phyloP scores from a whole-genome alignment of 2,888 invertebrate species.

The Clusia tigrina region DNA sequence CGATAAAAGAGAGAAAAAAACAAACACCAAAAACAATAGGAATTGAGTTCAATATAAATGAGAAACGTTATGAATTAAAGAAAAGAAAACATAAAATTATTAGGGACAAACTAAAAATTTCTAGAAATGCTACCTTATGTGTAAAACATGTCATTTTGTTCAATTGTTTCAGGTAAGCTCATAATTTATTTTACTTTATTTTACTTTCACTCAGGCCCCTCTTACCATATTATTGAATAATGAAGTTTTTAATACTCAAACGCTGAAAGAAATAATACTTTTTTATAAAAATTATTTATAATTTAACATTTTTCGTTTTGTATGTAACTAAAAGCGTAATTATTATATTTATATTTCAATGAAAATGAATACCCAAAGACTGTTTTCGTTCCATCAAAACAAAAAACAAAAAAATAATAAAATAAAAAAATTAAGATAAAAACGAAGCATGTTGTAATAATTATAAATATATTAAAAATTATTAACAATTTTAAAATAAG shows the following conservation, averaged over 20 bases:
- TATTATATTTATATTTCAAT: constrained; percentile 33
- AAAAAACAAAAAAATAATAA: constrained; percentile 33
- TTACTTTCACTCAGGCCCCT: not conserved
- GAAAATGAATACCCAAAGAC: constrained; percentile 65
- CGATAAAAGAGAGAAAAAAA: not conserved
- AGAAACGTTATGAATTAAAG: not conserved
- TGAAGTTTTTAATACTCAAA: too few relatives aligned
- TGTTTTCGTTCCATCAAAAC: constrained; percentile 65
- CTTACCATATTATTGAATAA: not conserved
- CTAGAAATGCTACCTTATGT: not conserved
- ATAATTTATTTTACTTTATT: not conserved
- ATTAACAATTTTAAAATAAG: not conserved
- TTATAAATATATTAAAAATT: not conserved
- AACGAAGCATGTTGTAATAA: constrained; percentile 14
- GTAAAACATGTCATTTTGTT: not conserved
- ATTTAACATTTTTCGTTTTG: constrained; percentile 13
- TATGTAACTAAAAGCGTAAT: constrained; percentile 37
- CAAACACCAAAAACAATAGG: constrained; percentile 38
- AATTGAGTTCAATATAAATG: constrained; percentile 22
- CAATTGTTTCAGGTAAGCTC: too few relatives aligned
- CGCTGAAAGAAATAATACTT: too few relatives aligned
- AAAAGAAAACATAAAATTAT: not conserved
- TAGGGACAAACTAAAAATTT: not conserved
- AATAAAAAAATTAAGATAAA: constrained; percentile 2
- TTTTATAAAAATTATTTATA: constrained; percentile 5